These are phyloP conservation scores for Geodia barretti DNA, from an alignment of 37 sponge, comb jelly and placozoan species.

Conservation along the genomic window DNA sequence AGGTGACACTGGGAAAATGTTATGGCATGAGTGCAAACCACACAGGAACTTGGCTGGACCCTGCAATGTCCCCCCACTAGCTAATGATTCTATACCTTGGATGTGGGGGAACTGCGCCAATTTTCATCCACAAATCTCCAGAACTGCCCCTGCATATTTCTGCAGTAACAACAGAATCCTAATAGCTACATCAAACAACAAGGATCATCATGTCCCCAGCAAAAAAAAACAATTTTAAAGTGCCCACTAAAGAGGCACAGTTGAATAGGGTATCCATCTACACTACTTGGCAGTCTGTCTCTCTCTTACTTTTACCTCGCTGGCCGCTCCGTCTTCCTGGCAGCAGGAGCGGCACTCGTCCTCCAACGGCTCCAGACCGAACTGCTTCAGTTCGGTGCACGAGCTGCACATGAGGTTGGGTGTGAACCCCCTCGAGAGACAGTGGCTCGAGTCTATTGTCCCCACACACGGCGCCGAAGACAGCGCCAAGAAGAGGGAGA, in stretches of 20 bases:
- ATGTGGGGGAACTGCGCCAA: constrained; percentile 87
- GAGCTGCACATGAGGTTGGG: constrained; percentile 87
- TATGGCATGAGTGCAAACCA: too few relatives aligned
- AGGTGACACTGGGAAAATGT: too few relatives aligned
- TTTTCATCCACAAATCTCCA: constrained; percentile 96
- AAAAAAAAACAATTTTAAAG: neutral
- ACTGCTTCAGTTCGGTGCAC: constrained; percentile 81
- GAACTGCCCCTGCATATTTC: constrained; percentile 78
- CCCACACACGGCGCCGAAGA: constrained; percentile 14
- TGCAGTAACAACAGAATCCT: neutral
- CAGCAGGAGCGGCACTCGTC: constrained; percentile 77
- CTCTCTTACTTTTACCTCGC: constrained; percentile 42
- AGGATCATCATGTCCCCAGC: too few relatives aligned
- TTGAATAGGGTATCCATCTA: neutral
- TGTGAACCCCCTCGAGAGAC: constrained; percentile 74
- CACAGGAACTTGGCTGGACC: too few relatives aligned
- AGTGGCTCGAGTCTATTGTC: constrained; percentile 25
- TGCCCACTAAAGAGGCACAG: neutral
- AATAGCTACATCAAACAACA: too few relatives aligned
- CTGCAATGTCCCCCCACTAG: neutral
- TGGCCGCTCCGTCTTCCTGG: constrained; percentile 44
- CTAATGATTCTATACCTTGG: constrained; percentile 44
- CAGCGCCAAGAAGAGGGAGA: neutral
- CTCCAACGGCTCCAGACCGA: constrained; percentile 61
- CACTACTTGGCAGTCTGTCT: neutral